A percentile compares a stretch with the other conserved stretches of the same genome.
Evolutionary conservation across 2,113 vertebrate genomes (phyloP).

Genomic region (Perccottus glenii): DNA sequence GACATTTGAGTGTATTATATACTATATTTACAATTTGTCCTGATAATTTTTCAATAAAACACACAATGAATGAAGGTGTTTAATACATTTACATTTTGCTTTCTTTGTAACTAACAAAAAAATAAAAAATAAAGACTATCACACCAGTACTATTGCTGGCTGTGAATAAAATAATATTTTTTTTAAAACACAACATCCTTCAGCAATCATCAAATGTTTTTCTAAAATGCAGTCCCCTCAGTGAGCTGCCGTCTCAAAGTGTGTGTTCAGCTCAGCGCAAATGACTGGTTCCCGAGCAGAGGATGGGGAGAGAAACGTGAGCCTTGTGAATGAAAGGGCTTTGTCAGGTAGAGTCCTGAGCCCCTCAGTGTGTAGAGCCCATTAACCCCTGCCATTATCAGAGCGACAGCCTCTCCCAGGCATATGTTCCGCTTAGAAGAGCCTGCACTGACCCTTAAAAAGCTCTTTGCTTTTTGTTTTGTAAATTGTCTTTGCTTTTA

Average conservation of each 20-base stretch:
- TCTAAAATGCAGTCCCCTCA: constrained; percentile 27
- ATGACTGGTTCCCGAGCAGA: constrained; percentile 73
- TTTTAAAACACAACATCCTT: too few species aligned
- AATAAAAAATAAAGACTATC: too few species aligned
- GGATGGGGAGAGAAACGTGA: constrained; percentile 74
- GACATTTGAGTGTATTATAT: too few species aligned
- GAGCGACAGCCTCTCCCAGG: constrained; percentile 79
- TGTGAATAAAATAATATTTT: too few species aligned
- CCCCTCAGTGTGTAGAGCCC: constrained; percentile 66
- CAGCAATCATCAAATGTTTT: too few species aligned
- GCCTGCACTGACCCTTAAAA: constrained; percentile 83
- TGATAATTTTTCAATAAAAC: too few species aligned
- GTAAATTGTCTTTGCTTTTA: constrained; percentile 86
- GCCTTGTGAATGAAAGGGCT: constrained; percentile 78
- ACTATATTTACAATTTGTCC: too few species aligned
- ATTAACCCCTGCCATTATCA: constrained; percentile 79
- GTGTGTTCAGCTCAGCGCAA: constrained; percentile 64
- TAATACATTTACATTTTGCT: too few species aligned
- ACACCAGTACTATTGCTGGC: too few species aligned
- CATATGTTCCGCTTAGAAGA: constrained; percentile 82
- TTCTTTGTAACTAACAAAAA: too few species aligned
- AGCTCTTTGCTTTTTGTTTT: constrained; percentile 84
- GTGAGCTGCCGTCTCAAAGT: constrained; percentile 40
- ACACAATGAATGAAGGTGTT: too few species aligned
- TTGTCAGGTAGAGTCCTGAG: constrained; percentile 78